Percentiles rank a stretch among this genome's conserved stretches.
Conservation (phyloP, 2,888 invertebrate species). For the Drosophila picticornis region DNA sequence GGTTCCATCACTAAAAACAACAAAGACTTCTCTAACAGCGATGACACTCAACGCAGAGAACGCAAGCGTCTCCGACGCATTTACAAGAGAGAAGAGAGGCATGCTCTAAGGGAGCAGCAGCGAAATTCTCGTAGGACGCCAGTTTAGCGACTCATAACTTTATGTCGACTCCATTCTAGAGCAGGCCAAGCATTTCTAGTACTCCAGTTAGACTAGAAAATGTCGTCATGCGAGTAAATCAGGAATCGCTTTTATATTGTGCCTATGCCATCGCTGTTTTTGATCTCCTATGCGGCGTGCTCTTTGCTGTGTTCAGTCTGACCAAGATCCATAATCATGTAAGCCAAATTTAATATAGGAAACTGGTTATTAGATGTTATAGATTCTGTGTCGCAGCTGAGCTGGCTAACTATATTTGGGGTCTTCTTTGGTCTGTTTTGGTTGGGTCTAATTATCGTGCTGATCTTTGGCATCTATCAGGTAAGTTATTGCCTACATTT, state of each 20-base stretch:
- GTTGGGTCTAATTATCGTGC: slow-evolving; percentile 54
- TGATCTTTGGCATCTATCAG: slow-evolving; percentile 55
- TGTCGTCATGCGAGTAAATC: slow-evolving; percentile 24
- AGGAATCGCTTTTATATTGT: slow-evolving; percentile 40
- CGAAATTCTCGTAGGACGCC: slow-evolving; percentile 20
- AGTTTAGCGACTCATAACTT: slow-evolving; percentile 20
- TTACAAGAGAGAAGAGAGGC: slow-evolving; percentile 33
- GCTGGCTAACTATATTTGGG: slow-evolving; percentile 65
- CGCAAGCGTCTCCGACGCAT: slow-evolving; percentile 25
- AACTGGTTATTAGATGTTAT: not conserved
- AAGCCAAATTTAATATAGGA: slow-evolving; percentile 15
- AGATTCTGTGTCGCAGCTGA: slow-evolving; percentile 40
- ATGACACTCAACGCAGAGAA: slow-evolving; percentile 23
- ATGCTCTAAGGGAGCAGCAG: slow-evolving; percentile 25
- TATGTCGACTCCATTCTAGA: slow-evolving; percentile 7
- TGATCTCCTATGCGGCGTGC: slow-evolving; percentile 55
- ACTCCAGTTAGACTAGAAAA: not conserved
- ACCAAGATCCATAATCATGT: slow-evolving; percentile 44
- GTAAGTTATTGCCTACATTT: slow-evolving; percentile 29
- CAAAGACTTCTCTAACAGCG: slow-evolving; percentile 1
- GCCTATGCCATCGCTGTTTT: slow-evolving; percentile 62
- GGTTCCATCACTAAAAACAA: slow-evolving; percentile 5
- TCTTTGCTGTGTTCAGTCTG: slow-evolving; percentile 53
- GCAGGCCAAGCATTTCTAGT: slow-evolving; percentile 30
- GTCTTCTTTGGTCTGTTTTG: slow-evolving; percentile 61